These are phyloP conservation scores for Ormyrus nitidulus DNA, from an alignment of 2,888 invertebrate species.

Conservation along the genomic window DNA sequence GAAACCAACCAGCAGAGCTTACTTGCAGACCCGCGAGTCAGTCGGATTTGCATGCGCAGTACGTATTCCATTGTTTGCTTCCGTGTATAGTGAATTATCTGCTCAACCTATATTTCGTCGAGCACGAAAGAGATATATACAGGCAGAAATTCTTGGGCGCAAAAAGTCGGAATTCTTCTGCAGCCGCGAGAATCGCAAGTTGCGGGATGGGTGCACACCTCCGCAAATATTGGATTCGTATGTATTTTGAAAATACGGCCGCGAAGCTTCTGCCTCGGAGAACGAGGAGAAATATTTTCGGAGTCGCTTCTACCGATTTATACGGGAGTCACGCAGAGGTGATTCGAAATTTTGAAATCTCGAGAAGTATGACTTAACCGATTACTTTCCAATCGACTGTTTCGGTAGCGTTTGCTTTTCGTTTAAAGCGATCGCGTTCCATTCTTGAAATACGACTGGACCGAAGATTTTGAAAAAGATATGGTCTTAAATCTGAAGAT, in stretches of 20 bases:
- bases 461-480: too few species aligned
- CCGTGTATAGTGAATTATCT: neutral
- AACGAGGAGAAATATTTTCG: too few species aligned
- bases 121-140: constrained; percentile 1
- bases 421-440: too few species aligned
- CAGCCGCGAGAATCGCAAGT: constrained; percentile 9
- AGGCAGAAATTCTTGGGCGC: constrained; percentile 15
- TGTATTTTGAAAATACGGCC: constrained; percentile 4
- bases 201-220: neutral
- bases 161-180: constrained; percentile 9
- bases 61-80: constrained; percentile 20
- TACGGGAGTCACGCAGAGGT: neutral
- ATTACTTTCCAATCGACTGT: too few species aligned
- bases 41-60: constrained; percentile 33
- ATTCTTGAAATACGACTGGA: too few species aligned
- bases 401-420: too few species aligned
- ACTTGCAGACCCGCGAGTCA: neutral
- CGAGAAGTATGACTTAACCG: too few species aligned
- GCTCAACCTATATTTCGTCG: constrained; percentile 18
- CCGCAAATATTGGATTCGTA: constrained; percentile 24
- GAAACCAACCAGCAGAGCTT: neutral
- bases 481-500: too few species aligned
- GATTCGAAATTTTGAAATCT: too few species aligned
- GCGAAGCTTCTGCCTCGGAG: too few species aligned
- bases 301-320: neutral